Evolutionary conservation across 2,797 vertebrate genomes (phyloP).

Genomic region (Clarias pachynema): DNA sequence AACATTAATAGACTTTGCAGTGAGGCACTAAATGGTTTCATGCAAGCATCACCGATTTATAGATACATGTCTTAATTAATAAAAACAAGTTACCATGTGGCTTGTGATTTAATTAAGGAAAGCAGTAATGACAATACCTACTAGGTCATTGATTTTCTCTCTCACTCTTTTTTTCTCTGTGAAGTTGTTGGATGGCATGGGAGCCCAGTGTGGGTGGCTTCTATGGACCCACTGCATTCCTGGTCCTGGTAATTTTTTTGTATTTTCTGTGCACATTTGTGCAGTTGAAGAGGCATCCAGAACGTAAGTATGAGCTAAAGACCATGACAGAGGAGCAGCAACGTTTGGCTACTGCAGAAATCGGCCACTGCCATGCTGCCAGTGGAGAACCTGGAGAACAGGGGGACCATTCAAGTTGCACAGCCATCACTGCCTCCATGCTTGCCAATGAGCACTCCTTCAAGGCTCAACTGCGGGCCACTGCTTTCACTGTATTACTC

Average conservation of each 20-base stretch:
- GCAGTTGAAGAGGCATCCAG: constrained; percentile 82
- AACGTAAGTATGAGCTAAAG: constrained; percentile 83
- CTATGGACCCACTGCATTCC: constrained; percentile 82
- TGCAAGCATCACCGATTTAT: constrained; percentile 40
- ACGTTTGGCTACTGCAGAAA: constrained; percentile 71
- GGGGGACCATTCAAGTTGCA: constrained; percentile 62
- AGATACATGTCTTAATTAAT: constrained; percentile 41
- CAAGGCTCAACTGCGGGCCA: constrained; percentile 82
- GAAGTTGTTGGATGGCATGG: constrained; percentile 91
- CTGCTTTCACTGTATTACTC: constrained; percentile 83
- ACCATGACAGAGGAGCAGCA: constrained; percentile 77
- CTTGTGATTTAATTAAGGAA: constrained; percentile 44
- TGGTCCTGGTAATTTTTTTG: constrained; percentile 79
- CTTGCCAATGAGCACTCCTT: constrained; percentile 89
- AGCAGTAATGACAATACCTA: constrained; percentile 38
- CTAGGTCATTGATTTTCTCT: constrained; percentile 35
- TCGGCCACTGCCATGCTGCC: constrained; percentile 65
- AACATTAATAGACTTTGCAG: constrained; percentile 27
- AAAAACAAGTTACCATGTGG: constrained; percentile 33
- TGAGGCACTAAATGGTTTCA: constrained; percentile 37
- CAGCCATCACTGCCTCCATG: constrained; percentile 72
- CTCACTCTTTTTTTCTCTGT: constrained; percentile 21
- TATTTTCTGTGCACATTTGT: constrained; percentile 82
- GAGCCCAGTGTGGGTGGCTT: constrained; percentile 85
- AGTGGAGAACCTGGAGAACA: constrained; percentile 53